A percentile compares a stretch with the other conserved stretches of the same genome.
Conservation (phyloP, 2,888 invertebrate genomes). For the Lochmaea crataegi region DNA sequence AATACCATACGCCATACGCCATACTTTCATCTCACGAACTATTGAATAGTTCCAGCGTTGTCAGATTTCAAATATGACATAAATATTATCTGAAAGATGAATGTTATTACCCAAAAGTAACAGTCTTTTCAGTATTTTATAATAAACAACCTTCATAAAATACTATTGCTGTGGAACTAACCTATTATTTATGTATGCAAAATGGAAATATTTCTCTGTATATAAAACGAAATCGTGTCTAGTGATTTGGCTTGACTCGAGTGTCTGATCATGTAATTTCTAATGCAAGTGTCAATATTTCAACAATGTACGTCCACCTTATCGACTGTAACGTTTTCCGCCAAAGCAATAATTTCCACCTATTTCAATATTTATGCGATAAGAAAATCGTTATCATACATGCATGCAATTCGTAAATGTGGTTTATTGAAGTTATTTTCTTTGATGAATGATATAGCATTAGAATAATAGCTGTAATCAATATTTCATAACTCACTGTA, state of each 20-base stretch:
- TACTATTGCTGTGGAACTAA: too few relatives aligned
- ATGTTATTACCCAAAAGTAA: too few relatives aligned
- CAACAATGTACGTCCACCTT: slow-evolving; percentile 3
- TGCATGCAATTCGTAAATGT: slow-evolving; percentile 41
- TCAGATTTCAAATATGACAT: too few relatives aligned
- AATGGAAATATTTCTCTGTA: too few relatives aligned
- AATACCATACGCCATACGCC: too few relatives aligned
- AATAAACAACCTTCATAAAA: too few relatives aligned
- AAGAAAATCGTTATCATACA: slow-evolving; percentile 32
- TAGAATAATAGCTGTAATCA: slow-evolving; percentile 18
- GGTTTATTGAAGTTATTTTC: slow-evolving; percentile 27
- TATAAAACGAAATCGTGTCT: background rate
- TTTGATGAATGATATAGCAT: slow-evolving; percentile 26
- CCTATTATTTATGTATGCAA: too few relatives aligned
- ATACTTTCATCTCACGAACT: too few relatives aligned
- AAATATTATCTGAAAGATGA: too few relatives aligned
- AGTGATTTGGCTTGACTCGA: background rate
- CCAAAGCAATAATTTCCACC: slow-evolving; percentile 18
- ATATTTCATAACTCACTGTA: slow-evolving; percentile 20
- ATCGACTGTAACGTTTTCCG: slow-evolving; percentile 19
- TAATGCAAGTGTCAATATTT: background rate
- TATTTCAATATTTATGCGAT: slow-evolving; percentile 33
- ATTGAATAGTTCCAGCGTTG: too few relatives aligned
- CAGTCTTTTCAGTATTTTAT: too few relatives aligned
- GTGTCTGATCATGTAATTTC: background rate